phyloP scores from a whole-genome alignment of 2,113 vertebrate species.

The Callocephalon fimbriatum region DNA sequence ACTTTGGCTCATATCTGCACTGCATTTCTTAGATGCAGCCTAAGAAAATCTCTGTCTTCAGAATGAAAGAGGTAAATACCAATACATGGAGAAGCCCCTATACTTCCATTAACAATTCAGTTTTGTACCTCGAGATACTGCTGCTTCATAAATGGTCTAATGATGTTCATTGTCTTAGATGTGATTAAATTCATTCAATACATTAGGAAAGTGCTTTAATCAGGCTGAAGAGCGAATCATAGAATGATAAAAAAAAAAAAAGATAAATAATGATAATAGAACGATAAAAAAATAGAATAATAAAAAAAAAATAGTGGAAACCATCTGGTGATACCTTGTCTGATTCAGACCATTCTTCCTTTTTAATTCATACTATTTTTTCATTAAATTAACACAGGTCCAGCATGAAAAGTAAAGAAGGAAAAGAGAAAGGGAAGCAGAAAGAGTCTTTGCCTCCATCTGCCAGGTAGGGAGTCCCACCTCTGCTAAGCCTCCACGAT shows the following conservation, averaged over 20 bases:
- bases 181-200: not conserved
- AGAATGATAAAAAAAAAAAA: not conserved
- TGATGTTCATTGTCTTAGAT: not conserved
- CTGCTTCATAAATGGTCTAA: not conserved
- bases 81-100: not conserved
- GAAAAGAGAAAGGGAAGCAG: not conserved
- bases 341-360: not conserved
- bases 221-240: not conserved
- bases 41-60: not conserved
- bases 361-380: not conserved
- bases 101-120: not conserved
- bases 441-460: not conserved
- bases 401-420: not conserved
- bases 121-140: not conserved
- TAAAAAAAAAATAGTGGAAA: not conserved
- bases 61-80: not conserved
- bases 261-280: no score
- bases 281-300: no score
- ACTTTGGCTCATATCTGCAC: not conserved
- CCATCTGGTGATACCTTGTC: not conserved
- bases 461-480: not conserved
- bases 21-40: not conserved
- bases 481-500: not conserved
- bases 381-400: not conserved
- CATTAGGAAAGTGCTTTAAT: not conserved